Evolutionary conservation across 1,140 invertebrate genomes (phyloP).

Genomic region (Ostrea edulis): DNA sequence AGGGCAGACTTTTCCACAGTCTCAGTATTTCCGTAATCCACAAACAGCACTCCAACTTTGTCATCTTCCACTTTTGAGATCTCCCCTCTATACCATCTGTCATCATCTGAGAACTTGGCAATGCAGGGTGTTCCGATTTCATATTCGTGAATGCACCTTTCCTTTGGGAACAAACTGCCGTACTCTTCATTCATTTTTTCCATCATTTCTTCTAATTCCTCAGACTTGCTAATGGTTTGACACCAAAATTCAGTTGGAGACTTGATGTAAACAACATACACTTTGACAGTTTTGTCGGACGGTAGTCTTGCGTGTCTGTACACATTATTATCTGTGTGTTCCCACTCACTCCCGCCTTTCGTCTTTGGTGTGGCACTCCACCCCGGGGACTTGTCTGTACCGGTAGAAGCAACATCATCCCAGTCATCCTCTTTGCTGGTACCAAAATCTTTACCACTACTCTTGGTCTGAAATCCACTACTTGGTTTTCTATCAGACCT

Average conservation of each 20-base stretch:
- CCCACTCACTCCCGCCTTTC: slow-evolving; percentile 41
- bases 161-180: slow-evolving; percentile 47
- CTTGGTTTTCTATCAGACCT: background rate
- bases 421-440: slow-evolving; percentile 52
- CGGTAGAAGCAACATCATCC: slow-evolving; percentile 12
- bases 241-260: slow-evolving; percentile 79
- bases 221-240: slow-evolving; percentile 72
- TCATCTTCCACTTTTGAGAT: slow-evolving; percentile 85
- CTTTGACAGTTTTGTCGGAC: slow-evolving; percentile 56
- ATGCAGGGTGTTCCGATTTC: slow-evolving; percentile 74
- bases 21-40: slow-evolving; percentile 79
- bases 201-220: slow-evolving; percentile 79
- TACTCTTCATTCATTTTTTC: slow-evolving; percentile 69
- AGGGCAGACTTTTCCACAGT: slow-evolving; percentile 57
- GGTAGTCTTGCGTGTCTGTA: slow-evolving; percentile 55
- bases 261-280: slow-evolving; percentile 64
- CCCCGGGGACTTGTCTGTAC: background rate
- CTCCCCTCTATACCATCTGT: slow-evolving; percentile 89
- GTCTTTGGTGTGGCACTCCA: slow-evolving; percentile 20
- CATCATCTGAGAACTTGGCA: slow-evolving; percentile 87
- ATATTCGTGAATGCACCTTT: slow-evolving; percentile 52
- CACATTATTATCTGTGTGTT: slow-evolving; percentile 34
- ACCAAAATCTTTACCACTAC: background rate
- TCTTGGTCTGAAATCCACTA: background rate
- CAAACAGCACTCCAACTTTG: slow-evolving; percentile 87